Evolutionary conservation across 2,113 vertebrate species (phyloP).

Genomic region (Oryzias javanicus): DNA sequence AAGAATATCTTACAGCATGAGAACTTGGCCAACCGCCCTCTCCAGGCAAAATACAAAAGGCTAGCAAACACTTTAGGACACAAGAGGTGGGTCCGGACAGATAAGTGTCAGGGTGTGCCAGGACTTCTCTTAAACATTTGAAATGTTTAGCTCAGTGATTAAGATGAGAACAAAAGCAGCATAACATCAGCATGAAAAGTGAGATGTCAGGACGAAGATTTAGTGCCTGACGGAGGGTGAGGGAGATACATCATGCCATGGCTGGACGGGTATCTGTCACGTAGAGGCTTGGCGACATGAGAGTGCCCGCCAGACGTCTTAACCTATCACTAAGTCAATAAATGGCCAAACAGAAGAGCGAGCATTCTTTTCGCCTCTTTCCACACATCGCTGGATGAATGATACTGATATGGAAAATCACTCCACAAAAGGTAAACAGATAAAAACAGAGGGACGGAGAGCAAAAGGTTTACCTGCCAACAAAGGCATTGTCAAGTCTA

Average conservation of each 20-base stretch:
- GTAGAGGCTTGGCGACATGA: slow-evolving; percentile 61
- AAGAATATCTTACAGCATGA: slow-evolving; percentile 65
- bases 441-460: slow-evolving; percentile 62
- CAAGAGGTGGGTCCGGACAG: slow-evolving; percentile 69
- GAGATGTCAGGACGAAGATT: slow-evolving; percentile 56
- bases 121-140: slow-evolving; percentile 45
- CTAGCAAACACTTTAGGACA: slow-evolving; percentile 60
- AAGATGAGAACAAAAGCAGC: slow-evolving; percentile 59
- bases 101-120: slow-evolving; percentile 67
- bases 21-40: slow-evolving; percentile 60
- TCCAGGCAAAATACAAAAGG: slow-evolving; percentile 67
- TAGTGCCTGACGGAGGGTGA: slow-evolving; percentile 59
- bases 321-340: slow-evolving; percentile 82
- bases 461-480: slow-evolving; percentile 67
- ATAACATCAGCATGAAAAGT: slow-evolving; percentile 56
- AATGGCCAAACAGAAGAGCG: slow-evolving; percentile 66
- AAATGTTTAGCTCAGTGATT: slow-evolving; percentile 46
- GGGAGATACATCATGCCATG: slow-evolving; percentile 55
- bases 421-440: slow-evolving; percentile 76
- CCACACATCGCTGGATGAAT: slow-evolving; percentile 69
- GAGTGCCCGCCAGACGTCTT: slow-evolving; percentile 72
- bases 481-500: slow-evolving; percentile 80
- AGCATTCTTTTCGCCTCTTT: slow-evolving; percentile 72
- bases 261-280: slow-evolving; percentile 72
- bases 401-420: slow-evolving; percentile 73